Evolutionary conservation across 2,888 invertebrate genomes (phyloP), one percentile per base, ranked within the genome.

Genomic region (Aspidapion aeneum): DNA sequence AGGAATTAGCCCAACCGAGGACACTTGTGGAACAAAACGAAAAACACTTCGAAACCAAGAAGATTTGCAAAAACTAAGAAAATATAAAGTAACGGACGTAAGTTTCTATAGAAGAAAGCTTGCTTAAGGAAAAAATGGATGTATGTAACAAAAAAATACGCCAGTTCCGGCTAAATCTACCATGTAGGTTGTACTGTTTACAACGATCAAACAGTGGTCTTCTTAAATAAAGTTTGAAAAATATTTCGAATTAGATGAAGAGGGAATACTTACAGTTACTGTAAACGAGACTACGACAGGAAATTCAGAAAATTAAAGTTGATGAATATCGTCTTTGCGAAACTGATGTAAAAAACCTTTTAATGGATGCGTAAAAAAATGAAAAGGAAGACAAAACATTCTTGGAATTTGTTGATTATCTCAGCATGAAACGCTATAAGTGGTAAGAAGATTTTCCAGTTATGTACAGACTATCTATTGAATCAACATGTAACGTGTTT

Each of bases 211-310:
- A 48, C 18, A 5, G 16, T 1, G 2, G 55, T 57, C 17, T 12
- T 1, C 1, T 55, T 69, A 67, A 21, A 55, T 64, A 3, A 18
- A 60, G 5, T 54, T 67, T 7, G 21, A 60, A 48, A 54, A 63
- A 18, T 58, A 49, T 1, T 71, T 70, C 35, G 20, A 60, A 12
- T 59, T 71, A 18, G 61, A 69, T 18, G 64, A 67, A 56, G 69
- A 71, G 50, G 71, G 71, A 7, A 63, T 71, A 18, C 56, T 71
- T 12, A 63, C 64, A 50, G 66, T 70, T n/a, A 63, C 62, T 49
- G 65, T 67, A 16, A 17, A 51, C 0, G 67, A 64, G 58, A 57
- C 18, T 2, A 56, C 62, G n/a, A 67, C 58, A 1, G 61, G 58
- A 1, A 50, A 52, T 18, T 58, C 20, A 7, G 67, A 63, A 0